Percentiles rank a stretch among this genome's conserved stretches.
phyloP scores from a whole-genome alignment of 2,888 invertebrate species.

The Neocrepidodera transversa region DNA sequence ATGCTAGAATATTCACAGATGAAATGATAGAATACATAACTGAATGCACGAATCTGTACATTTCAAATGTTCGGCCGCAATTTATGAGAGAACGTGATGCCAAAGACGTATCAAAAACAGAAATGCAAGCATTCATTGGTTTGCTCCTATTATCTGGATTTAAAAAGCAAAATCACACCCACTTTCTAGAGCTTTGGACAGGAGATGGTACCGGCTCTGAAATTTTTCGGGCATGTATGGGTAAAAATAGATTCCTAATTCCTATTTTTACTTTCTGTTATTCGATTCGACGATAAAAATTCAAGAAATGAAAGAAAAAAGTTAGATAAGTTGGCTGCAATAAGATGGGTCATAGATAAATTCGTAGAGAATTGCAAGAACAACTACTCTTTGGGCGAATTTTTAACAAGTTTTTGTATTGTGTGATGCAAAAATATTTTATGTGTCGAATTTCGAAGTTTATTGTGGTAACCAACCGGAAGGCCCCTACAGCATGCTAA shows the following conservation, averaged over 20 bases:
- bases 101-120: slow-evolving; percentile 38
- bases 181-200: slow-evolving; percentile 41
- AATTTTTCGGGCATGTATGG: slow-evolving; percentile 42
- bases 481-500: slow-evolving; percentile 19
- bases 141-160: too few relatives aligned
- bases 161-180: slow-evolving; percentile 42
- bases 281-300: slow-evolving; percentile 27
- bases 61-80: slow-evolving; percentile 31
- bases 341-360: slow-evolving; percentile 27
- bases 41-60: slow-evolving; percentile 40
- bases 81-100: slow-evolving; percentile 35
- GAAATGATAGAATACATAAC: slow-evolving; percentile 38
- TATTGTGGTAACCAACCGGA: slow-evolving; percentile 21
- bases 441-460: slow-evolving; percentile 26
- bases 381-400: slow-evolving; percentile 4
- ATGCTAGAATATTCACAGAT: slow-evolving; percentile 10
- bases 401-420: slow-evolving; percentile 17
- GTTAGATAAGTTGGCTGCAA: slow-evolving; percentile 43
- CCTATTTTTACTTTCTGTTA: slow-evolving; percentile 31
- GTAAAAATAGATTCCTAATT: slow-evolving; percentile 32
- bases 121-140: slow-evolving; percentile 41
- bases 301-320: slow-evolving; percentile 27
- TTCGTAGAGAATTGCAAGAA: slow-evolving; percentile 22
- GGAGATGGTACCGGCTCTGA: slow-evolving; percentile 41
- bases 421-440: slow-evolving; percentile 11